Conservation (phyloP, 2,888 invertebrate species). For the Stenotaenia linearis region DNA sequence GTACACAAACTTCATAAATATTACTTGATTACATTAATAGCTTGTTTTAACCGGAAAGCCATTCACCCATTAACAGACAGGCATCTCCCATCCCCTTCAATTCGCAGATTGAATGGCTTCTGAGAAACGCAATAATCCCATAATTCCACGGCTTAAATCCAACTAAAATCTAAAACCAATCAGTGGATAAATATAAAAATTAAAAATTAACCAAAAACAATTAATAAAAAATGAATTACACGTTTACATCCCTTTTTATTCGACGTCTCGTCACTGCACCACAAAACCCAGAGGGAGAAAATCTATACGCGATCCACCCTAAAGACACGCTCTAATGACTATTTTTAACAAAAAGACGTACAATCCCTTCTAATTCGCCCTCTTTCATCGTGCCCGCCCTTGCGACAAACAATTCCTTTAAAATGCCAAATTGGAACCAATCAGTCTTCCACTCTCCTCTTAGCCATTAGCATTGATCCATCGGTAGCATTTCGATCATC, state of each 20-base stretch:
- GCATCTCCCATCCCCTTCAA: not conserved
- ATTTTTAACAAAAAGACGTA: no score
- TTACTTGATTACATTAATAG: no score
- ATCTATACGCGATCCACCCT: no score
- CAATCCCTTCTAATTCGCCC: not conserved
- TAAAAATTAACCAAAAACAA: no score
- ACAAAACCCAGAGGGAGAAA: no score
- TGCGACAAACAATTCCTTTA: not conserved
- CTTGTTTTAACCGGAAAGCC: not conserved
- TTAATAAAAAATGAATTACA: no score
- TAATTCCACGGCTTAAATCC: not conserved
- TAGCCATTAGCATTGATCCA: constrained; percentile 19
- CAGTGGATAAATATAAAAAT: no score
- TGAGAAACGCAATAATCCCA: not conserved
- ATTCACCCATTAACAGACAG: not conserved
- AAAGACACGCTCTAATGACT: no score
- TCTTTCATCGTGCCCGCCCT: not conserved
- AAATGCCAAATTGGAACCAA: constrained; percentile 10
- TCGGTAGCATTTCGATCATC: constrained; percentile 26
- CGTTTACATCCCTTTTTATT: no score
- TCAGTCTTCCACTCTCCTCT: constrained; percentile 2
- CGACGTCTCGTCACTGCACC: no score
- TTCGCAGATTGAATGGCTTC: not conserved
- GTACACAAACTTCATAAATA: no score
- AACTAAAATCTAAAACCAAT: no score